A percentile compares a stretch with the other conserved stretches of the same genome.
Conservation (phyloP, 30 jellyfish, hydroid and myxozoan genomes). For the Euphysa ruthae region DNA sequence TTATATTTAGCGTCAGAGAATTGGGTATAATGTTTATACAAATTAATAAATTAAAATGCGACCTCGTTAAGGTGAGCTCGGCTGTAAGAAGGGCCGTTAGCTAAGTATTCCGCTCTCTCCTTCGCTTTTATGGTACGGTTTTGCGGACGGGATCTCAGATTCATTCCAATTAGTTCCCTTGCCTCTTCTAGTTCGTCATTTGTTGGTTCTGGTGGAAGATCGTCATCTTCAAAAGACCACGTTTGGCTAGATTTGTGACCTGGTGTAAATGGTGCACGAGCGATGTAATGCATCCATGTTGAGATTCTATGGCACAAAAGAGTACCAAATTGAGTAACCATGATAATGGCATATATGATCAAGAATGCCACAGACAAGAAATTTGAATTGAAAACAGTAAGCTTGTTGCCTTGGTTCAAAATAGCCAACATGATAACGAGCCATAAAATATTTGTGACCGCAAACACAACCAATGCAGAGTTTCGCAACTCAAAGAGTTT, state of each 20-base stretch:
- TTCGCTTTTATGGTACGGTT: conserved; percentile 22
- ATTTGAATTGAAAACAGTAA: conserved; percentile 75
- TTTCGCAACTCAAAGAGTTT: conserved; percentile 77
- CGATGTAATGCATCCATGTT: conserved; percentile 85
- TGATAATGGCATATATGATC: conserved; percentile 51
- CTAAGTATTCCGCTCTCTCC: conserved; percentile 24
- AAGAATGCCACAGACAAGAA: conserved; percentile 73
- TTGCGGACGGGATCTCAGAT: conserved; percentile 13
- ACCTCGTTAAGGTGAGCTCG: conserved; percentile 18
- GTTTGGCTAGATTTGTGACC: conserved; percentile 58
- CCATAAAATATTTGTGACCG: conserved; percentile 78
- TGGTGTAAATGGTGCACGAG: conserved; percentile 91
- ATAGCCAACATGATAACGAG: conserved; percentile 72
- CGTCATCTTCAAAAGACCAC: conserved; percentile 91
- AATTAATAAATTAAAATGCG: background rate
- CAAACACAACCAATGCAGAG: conserved; percentile 72
- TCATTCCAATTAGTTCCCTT: conserved; percentile 13
- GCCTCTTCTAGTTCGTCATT: conserved; percentile 37
- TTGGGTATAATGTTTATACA: too few relatives aligned
- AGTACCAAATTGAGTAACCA: conserved; percentile 72
- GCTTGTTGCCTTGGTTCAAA: conserved; percentile 77
- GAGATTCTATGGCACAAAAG: conserved; percentile 72
- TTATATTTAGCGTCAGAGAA: too few relatives aligned
- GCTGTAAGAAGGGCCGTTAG: conserved; percentile 17
- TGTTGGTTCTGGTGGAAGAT: conserved; percentile 77